Conservation (phyloP, 2,113 vertebrate species). For the Australoheros scitulus region DNA sequence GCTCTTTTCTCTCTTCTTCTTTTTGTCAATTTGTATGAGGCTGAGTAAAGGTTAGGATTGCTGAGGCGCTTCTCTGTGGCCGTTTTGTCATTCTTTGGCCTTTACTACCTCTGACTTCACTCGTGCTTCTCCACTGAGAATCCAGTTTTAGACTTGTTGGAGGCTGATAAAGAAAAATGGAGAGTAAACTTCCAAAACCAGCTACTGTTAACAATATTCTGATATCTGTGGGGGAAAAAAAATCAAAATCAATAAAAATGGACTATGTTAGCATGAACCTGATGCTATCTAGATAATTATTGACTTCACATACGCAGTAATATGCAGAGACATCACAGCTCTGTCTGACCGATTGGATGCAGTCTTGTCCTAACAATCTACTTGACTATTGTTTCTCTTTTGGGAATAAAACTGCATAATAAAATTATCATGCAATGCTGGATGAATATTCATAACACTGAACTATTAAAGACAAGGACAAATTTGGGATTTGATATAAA, state of each 20-base stretch:
- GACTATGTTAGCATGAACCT: neutral
- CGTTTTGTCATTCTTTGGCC: slow-evolving; percentile 46
- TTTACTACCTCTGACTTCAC: slow-evolving; percentile 47
- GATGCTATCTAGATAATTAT: neutral
- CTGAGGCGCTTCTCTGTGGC: slow-evolving; percentile 41
- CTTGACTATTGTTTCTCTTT: neutral
- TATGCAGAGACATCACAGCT: neutral
- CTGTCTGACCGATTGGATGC: neutral
- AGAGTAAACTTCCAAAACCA: neutral
- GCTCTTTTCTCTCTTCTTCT: slow-evolving; percentile 61
- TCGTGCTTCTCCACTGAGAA: slow-evolving; percentile 14
- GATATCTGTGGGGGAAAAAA: neutral
- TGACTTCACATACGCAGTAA: neutral
- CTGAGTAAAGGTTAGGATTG: slow-evolving; percentile 68
- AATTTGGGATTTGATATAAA: neutral
- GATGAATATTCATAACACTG: neutral
- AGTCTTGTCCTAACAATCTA: neutral
- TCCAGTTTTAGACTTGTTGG: slow-evolving; percentile 17
- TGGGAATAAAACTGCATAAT: neutral
- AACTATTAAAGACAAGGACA: neutral
- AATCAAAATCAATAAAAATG: neutral
- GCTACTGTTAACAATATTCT: neutral
- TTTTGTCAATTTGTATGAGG: slow-evolving; percentile 62
- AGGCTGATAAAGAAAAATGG: neutral
- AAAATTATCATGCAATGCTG: neutral